Evolutionary conservation across 2,797 vertebrate species (phyloP), one percentile per base, ranked within the genome.

Genomic region (Xyrichtys novacula): DNA sequence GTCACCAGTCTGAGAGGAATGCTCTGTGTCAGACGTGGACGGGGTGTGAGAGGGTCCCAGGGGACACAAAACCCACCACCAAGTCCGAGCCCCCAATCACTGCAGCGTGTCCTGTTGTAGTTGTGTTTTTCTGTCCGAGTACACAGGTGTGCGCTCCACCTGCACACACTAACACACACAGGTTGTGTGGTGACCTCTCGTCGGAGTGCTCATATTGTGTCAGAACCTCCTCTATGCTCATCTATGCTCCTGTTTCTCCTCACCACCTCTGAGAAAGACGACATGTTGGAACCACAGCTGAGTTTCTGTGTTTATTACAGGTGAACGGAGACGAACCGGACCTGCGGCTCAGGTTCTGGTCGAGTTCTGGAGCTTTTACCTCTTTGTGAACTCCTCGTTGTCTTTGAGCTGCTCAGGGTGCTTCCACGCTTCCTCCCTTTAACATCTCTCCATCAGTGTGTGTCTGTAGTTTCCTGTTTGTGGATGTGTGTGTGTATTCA

Each of bases 1-100:
- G 76, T 88, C 88, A 85, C 79, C 77, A 78, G 81, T 83, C 44
- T 76, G 74, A 56, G 68, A 74, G 81, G 89, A 91, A 91, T 90
- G 86, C 65, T 85, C 54, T 62, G n/a, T 85, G 85, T 90, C 87
- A 80, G 71, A 44, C 62, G 53, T 83, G 75, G 78, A 67, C 75
- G 58, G 42, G 64, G 58, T 70, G 64, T 53, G 59, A 58, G 57
- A 29, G 53, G 16, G 56, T 86, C 85, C 80, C 50, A 1, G 26
- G 83, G 79, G 88, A 85, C 63, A 69, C 40, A 11, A 78, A 78
- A 74, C 68, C 72, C 78, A 61, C 72, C 78, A 61, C 71, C 74
- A 56, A 42, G 43, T 55, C 56, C 57, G 58, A 74, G 69, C 46
- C 65, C 59, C 28, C 48, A 43, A 20, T 65, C 31, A 25, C 46